Percentiles rank a stretch among this genome's conserved stretches.
Evolutionary conservation across 2,888 invertebrate species (phyloP).

Genomic region (Thyatira batis): DNA sequence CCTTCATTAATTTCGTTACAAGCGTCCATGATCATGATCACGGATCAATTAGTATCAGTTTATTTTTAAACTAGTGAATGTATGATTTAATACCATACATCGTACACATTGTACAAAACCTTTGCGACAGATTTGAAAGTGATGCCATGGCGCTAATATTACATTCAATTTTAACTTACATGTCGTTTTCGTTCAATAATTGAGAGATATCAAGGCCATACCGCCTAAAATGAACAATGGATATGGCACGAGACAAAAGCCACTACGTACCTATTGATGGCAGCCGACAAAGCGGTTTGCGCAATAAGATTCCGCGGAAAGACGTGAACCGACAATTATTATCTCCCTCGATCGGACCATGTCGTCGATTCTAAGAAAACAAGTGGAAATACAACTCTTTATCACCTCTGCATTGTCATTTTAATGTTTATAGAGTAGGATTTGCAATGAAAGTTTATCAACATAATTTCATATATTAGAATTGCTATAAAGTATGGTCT

Average conservation of each 20-base stretch:
- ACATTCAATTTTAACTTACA: slow-evolving; percentile 38
- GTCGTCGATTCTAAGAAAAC: slow-evolving; percentile 69
- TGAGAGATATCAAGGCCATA: slow-evolving; percentile 69
- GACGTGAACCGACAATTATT: slow-evolving; percentile 80
- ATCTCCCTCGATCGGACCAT: slow-evolving; percentile 70
- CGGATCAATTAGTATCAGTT: too few species aligned
- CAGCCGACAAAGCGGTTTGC: slow-evolving; percentile 79
- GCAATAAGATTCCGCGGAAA: slow-evolving; percentile 79
- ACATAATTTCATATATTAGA: too few species aligned
- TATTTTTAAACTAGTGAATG: too few species aligned
- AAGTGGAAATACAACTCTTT: slow-evolving; percentile 43
- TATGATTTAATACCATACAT: background rate
- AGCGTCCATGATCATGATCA: too few species aligned
- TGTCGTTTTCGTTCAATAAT: slow-evolving; percentile 63
- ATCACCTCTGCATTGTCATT: slow-evolving; percentile 16
- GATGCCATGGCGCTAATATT: slow-evolving; percentile 13
- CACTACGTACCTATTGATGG: slow-evolving; percentile 66
- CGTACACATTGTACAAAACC: slow-evolving; percentile 1
- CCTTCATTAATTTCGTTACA: too few species aligned
- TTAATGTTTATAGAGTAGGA: background rate
- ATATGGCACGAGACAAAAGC: slow-evolving; percentile 76
- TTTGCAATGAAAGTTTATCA: too few species aligned
- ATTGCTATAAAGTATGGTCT: too few species aligned
- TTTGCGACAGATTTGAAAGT: slow-evolving; percentile 8
- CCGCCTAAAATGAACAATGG: slow-evolving; percentile 76